Conservation (phyloP, 1,140 invertebrate genomes). For the Euura saliciscinereae region DNA sequence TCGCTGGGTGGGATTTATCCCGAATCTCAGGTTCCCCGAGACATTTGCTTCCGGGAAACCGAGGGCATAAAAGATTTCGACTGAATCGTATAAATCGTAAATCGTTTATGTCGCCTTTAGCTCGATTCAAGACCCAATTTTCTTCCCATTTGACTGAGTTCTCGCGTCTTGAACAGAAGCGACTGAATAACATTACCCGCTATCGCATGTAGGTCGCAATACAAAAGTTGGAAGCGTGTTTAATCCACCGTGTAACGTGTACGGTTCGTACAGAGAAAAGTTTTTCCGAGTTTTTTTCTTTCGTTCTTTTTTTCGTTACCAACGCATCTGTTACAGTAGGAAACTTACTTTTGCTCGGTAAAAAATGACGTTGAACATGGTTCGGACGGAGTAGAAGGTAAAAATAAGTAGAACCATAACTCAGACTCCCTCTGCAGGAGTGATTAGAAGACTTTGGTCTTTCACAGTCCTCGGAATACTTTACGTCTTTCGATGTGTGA, state of each 20-base stretch:
- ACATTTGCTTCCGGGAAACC: neutral
- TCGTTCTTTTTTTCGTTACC: no score
- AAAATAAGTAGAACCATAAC: constrained; percentile 7
- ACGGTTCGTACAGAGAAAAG: neutral
- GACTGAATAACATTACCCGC: no score
- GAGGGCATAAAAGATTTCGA: neutral
- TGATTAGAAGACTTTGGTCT: neutral
- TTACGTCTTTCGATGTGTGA: neutral
- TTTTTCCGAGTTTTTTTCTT: neutral
- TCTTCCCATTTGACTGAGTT: no score
- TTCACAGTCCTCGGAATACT: neutral
- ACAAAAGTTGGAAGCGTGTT: neutral
- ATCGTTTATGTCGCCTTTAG: neutral
- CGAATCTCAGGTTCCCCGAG: neutral
- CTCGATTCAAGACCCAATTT: no score
- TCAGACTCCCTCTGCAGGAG: neutral
- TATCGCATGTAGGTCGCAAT: neutral
- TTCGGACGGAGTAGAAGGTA: neutral
- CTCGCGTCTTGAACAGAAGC: no score
- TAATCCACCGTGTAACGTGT: neutral
- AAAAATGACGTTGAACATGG: neutral
- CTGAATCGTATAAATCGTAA: neutral
- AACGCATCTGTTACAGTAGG: neutral
- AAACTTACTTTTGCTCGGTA: neutral
- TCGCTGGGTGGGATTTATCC: neutral